phyloP scores from a whole-genome alignment of 1,140 invertebrate genomes.

The Aphelinus atriplicis region DNA sequence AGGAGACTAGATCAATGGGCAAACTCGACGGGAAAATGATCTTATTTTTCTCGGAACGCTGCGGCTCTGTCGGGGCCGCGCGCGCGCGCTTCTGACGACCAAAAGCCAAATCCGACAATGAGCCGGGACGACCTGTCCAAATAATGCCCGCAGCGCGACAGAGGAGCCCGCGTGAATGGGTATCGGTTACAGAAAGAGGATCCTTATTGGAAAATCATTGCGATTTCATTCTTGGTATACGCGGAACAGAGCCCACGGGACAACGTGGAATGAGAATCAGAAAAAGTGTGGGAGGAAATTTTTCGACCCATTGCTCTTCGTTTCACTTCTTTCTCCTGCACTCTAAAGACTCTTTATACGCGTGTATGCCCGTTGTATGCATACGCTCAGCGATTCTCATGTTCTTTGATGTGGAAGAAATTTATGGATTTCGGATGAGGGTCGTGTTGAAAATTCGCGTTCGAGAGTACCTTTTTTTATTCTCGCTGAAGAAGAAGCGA shows the following conservation, averaged over 20 bases:
- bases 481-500: too few relatives aligned
- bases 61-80: too few relatives aligned
- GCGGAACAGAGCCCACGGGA: too few relatives aligned
- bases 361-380: background rate
- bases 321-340: background rate
- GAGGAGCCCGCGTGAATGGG: background rate
- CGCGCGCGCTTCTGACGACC: too few relatives aligned
- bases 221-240: slow-evolving; percentile 18
- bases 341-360: background rate
- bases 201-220: slow-evolving; percentile 36
- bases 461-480: too few relatives aligned
- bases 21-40: slow-evolving; percentile 28
- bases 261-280: slow-evolving; percentile 1
- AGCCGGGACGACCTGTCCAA: background rate
- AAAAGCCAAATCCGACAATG: too few relatives aligned
- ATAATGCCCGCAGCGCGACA: background rate
- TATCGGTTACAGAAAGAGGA: background rate
- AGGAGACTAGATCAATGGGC: background rate
- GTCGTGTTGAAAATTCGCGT: too few relatives aligned
- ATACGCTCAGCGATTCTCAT: too few relatives aligned
- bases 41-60: slow-evolving; percentile 30
- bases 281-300: slow-evolving; percentile 30
- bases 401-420: too few relatives aligned
- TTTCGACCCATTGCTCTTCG: background rate
- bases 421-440: too few relatives aligned